Conservation (phyloP, 2,113 vertebrate species). For the Saimiri boliviensis region DNA sequence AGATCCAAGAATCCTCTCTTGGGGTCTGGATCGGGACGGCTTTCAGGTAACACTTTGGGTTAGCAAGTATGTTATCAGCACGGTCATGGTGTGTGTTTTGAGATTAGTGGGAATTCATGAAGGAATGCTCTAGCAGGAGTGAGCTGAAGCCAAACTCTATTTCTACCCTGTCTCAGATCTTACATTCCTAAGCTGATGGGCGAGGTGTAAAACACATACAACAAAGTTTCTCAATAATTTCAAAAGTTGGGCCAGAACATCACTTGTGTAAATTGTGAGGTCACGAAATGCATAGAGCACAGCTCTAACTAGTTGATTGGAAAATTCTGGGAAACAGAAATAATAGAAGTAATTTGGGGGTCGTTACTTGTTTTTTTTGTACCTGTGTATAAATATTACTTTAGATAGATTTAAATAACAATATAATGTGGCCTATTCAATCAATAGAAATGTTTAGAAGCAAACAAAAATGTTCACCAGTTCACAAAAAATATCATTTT, state of each 20-base stretch:
- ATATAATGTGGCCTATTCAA: neutral
- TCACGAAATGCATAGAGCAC: neutral
- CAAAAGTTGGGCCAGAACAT: neutral
- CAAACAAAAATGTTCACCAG: neutral
- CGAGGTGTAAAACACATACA: neutral
- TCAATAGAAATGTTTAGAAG: neutral
- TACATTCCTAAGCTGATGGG: neutral
- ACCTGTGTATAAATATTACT: neutral
- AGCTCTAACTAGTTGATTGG: neutral
- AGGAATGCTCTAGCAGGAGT: too few species aligned
- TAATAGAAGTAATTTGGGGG: neutral
- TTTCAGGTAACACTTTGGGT: too few species aligned
- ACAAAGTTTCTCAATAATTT: neutral
- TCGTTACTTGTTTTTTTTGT: neutral
- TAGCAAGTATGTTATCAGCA: too few species aligned
- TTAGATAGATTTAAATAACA: neutral
- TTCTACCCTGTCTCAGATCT: neutral
- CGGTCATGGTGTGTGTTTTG: too few species aligned
- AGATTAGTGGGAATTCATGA: too few species aligned
- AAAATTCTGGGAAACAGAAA: neutral
- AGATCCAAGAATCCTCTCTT: too few species aligned
- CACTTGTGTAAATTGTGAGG: neutral
- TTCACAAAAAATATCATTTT: neutral
- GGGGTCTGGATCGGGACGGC: too few species aligned
- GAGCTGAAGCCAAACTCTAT: too few species aligned